A percentile compares a stretch with the other conserved stretches of the same genome.
These are phyloP conservation scores for Amphipyra berbera DNA, from an alignment of 2,888 invertebrate species.

Conservation along the genomic window DNA sequence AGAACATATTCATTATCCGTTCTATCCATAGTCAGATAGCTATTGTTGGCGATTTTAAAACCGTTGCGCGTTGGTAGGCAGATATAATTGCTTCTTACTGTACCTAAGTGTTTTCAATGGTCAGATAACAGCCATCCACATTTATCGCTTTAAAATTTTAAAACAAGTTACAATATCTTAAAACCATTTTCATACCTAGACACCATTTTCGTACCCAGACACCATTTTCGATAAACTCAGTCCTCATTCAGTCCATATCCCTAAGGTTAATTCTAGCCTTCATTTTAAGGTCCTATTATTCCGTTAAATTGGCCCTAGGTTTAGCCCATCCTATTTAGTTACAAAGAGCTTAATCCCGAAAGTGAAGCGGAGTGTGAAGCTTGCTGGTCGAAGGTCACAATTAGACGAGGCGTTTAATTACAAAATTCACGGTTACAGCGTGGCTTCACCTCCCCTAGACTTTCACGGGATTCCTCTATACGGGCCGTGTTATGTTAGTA, in stretches of 20 bases:
- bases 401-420: slow-evolving; percentile 89
- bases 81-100: no score
- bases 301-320: slow-evolving; percentile 34
- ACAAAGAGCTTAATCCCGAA: slow-evolving; percentile 70
- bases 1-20: no score
- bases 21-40: no score
- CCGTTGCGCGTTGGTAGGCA: no score
- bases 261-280: slow-evolving; percentile 4
- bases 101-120: no score
- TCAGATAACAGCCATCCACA: no score
- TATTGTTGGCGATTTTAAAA: no score
- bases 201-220: no score
- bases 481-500: slow-evolving; percentile 16
- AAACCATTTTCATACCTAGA: no score
- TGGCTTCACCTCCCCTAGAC: slow-evolving; percentile 85
- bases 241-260: slow-evolving; percentile 3
- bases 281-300: slow-evolving; percentile 12
- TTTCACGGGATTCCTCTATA: slow-evolving; percentile 82
- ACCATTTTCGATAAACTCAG: no score
- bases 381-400: slow-evolving; percentile 82
- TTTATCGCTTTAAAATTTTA: no score
- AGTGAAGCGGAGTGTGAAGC: slow-evolving; percentile 77
- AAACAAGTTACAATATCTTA: no score
- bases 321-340: slow-evolving; percentile 59
- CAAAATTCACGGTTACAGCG: slow-evolving; percentile 84